phyloP scores from a whole-genome alignment of 2,888 invertebrate genomes.

The Eilema depressum region DNA sequence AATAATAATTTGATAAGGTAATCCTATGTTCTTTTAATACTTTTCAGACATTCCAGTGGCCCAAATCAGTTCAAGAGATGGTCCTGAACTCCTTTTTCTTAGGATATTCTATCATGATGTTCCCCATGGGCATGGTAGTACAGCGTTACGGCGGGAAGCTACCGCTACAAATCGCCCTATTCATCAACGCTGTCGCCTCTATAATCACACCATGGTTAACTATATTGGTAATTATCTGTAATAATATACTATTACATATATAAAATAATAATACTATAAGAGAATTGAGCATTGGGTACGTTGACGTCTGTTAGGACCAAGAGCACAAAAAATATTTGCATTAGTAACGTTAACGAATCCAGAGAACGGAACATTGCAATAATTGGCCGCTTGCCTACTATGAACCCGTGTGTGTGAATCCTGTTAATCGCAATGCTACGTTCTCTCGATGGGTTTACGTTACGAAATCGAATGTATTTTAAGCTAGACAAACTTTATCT shows the following conservation, averaged over 20 bases:
- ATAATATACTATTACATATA: no score
- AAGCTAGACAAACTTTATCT: background rate
- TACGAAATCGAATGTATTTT: no score
- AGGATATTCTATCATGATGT: slow-evolving; percentile 82
- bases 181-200: slow-evolving; percentile 57
- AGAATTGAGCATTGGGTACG: no score
- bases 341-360: no score
- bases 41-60: slow-evolving; percentile 51
- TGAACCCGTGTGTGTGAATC: no score
- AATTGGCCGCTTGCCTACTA: no score
- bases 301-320: no score
- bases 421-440: no score
- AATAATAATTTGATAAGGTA: background rate
- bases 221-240: slow-evolving; percentile 53
- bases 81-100: slow-evolving; percentile 81
- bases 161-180: slow-evolving; percentile 75
- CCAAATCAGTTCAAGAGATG: slow-evolving; percentile 67
- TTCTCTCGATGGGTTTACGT: no score
- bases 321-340: no score
- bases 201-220: slow-evolving; percentile 63
- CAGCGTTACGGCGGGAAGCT: slow-evolving; percentile 88
- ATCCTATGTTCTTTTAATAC: background rate
- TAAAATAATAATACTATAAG: background rate
- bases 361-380: no score
- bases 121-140: slow-evolving; percentile 85